Percentiles rank a stretch among this genome's conserved stretches.
These are phyloP conservation scores for Cephus sareptanus DNA, from an alignment of 2,888 invertebrate species.

Conservation along the genomic window DNA sequence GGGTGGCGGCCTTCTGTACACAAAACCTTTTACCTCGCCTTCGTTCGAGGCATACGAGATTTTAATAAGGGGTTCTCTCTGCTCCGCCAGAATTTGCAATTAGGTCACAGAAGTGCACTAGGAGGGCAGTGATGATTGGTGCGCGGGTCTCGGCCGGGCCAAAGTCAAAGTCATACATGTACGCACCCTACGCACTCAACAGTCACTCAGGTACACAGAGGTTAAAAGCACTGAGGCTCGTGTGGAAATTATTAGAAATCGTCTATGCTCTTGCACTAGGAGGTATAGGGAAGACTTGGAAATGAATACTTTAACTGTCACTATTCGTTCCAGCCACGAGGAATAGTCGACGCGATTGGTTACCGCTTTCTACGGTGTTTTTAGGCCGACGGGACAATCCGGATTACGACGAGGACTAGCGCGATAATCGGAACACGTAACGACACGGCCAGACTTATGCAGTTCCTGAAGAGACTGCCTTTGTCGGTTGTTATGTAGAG, in stretches of 20 bases:
- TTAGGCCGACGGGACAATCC: background rate
- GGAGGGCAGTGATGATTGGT: background rate
- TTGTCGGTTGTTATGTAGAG: slow-evolving; percentile 11
- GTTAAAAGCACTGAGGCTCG: background rate
- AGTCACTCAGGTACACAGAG: background rate
- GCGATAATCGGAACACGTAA: background rate
- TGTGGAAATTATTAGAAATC: background rate
- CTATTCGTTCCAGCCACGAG: background rate
- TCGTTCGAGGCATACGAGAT: slow-evolving; percentile 62
- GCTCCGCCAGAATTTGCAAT: slow-evolving; percentile 58
- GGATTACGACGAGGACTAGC: background rate
- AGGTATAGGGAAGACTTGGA: background rate
- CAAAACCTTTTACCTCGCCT: slow-evolving; percentile 62
- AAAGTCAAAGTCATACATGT: background rate
- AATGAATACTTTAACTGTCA: background rate
- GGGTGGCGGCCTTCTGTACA: slow-evolving; percentile 59
- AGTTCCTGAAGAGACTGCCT: slow-evolving; percentile 9
- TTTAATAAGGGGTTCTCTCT: slow-evolving; percentile 63
- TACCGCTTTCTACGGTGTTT: background rate
- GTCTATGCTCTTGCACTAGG: background rate
- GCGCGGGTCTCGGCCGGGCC: background rate
- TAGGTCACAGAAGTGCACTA: slow-evolving; percentile 13
- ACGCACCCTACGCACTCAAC: background rate
- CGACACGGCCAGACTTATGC: background rate
- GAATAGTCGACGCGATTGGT: background rate